A percentile compares a stretch with the other conserved stretches of the same genome.
Conservation (phyloP, 2,797 vertebrate genomes). For the Macrochelys suwanniensis region DNA sequence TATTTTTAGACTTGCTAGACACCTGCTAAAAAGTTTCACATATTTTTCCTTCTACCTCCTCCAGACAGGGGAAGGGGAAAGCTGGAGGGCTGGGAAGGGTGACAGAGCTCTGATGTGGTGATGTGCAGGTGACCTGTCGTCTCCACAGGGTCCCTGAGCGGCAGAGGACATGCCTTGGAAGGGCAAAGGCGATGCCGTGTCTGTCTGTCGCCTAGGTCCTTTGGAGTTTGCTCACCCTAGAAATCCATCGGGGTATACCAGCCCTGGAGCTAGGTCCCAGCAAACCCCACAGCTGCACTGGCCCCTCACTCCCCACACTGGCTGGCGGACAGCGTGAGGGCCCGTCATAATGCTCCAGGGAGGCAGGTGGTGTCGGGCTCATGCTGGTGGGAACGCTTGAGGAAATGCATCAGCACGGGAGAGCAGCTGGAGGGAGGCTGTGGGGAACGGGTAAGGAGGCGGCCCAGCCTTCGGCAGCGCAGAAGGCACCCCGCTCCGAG, state of each 20-base stretch:
- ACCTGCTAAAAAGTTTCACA: background rate
- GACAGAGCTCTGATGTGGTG: background rate
- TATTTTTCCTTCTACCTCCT: background rate
- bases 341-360: background rate
- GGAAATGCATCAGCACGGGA: background rate
- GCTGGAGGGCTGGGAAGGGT: background rate
- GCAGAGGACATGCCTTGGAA: background rate
- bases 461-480: background rate
- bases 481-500: background rate
- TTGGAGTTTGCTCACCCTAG: background rate
- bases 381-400: background rate
- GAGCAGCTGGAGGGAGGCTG: background rate
- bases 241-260: background rate
- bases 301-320: background rate
- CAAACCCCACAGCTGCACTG: background rate
- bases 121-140: too few species aligned
- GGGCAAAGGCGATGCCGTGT: background rate
- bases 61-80: background rate
- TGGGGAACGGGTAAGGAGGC: background rate
- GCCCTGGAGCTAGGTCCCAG: background rate
- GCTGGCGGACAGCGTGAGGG: background rate
- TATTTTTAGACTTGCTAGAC: background rate
- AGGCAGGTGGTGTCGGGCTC: background rate
- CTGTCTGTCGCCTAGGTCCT: background rate
- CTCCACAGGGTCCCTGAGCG: background rate